Evolutionary conservation across 1,140 invertebrate species (phyloP).

Genomic region (Nephila pilipes): DNA sequence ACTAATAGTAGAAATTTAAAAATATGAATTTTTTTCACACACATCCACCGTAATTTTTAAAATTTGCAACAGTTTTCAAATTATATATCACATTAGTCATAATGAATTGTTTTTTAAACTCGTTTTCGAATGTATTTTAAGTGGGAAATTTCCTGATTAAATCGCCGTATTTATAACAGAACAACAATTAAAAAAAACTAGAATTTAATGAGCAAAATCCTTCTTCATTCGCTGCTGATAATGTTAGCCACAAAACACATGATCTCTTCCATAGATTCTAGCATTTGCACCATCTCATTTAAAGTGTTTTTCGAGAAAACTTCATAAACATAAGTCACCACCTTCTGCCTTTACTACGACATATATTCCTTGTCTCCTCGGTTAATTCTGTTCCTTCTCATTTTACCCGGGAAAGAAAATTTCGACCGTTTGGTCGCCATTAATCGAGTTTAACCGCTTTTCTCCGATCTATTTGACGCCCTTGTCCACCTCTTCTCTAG

Average conservation of each 20-base stretch:
- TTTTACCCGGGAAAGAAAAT: slow-evolving; percentile 11
- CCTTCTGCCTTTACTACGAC: background rate
- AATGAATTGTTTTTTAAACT: too few relatives aligned
- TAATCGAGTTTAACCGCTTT: slow-evolving; percentile 67
- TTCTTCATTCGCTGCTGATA: too few relatives aligned
- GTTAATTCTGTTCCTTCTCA: slow-evolving; percentile 22
- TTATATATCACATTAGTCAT: too few relatives aligned
- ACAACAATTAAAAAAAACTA: too few relatives aligned
- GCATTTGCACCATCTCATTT: background rate
- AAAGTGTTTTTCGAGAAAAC: background rate
- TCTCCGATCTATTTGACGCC: slow-evolving; percentile 1
- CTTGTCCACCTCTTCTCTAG: background rate
- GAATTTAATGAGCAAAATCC: too few relatives aligned
- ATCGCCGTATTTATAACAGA: too few relatives aligned
- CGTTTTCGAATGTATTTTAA: too few relatives aligned
- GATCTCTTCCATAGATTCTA: background rate
- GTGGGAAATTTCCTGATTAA: too few relatives aligned
- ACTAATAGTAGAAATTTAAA: too few relatives aligned
- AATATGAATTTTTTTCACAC: too few relatives aligned
- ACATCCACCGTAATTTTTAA: too few relatives aligned
- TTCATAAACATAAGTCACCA: slow-evolving; percentile 52
- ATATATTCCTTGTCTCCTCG: background rate
- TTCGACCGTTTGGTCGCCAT: slow-evolving; percentile 38
- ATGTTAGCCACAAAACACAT: background rate
- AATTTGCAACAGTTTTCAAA: too few relatives aligned